A percentile compares a stretch with the other conserved stretches of the same genome.
Evolutionary conservation across 1,140 invertebrate species (phyloP).

Genomic region (Sipha flava): DNA sequence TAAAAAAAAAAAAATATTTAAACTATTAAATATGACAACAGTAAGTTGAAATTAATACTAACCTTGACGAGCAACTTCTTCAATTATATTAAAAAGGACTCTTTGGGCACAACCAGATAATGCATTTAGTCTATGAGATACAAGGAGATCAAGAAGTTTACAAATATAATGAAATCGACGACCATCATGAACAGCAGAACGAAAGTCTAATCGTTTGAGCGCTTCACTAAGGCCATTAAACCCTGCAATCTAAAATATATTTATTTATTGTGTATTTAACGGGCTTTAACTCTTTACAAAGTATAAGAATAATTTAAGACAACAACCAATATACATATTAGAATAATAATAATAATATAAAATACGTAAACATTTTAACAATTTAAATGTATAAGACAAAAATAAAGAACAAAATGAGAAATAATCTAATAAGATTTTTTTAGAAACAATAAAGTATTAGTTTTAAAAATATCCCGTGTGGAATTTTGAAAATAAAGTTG

Average conservation of each 20-base stretch:
- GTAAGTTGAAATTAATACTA: conserved; percentile 35
- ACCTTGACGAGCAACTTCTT: conserved; percentile 88
- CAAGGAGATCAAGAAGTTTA: conserved; percentile 78
- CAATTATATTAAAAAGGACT: conserved; percentile 83
- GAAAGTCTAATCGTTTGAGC: conserved; percentile 85
- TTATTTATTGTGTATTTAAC: not conserved
- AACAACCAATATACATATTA: not conserved
- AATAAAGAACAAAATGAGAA: no score
- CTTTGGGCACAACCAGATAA: conserved; percentile 90
- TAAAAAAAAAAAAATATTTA: conserved; percentile 43
- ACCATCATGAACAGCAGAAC: conserved; percentile 85
- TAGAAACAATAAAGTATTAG: no score
- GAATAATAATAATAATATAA: not conserved
- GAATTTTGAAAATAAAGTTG: no score
- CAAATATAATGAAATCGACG: conserved; percentile 94
- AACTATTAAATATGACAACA: not conserved
- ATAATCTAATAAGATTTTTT: no score
- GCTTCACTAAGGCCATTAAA: conserved; percentile 93
- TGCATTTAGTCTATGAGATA: conserved; percentile 71
- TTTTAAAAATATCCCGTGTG: no score
- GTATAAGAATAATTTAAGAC: not conserved
- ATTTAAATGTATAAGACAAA: not conserved
- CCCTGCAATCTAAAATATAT: conserved; percentile 71
- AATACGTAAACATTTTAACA: not conserved
- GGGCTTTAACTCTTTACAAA: no score